A percentile compares a stretch with the other conserved stretches of the same genome.
Evolutionary conservation across 1,140 invertebrate species (phyloP).

Genomic region (Propsilocerus akamusi): DNA sequence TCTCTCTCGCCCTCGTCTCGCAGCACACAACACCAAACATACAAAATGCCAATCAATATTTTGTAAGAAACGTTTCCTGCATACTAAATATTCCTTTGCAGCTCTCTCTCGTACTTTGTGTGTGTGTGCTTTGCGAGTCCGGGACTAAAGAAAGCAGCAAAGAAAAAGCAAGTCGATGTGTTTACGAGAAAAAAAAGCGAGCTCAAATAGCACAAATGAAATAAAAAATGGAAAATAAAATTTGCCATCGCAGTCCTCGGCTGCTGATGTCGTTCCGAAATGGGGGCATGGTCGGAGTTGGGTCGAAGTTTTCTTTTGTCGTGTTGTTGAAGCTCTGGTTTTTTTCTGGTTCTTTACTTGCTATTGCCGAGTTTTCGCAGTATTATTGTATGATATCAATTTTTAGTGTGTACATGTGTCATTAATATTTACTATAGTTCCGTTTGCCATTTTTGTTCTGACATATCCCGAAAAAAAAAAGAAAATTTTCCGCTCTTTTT

Average conservation of each 20-base stretch:
- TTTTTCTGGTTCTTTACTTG: neutral
- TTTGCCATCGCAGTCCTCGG: conserved; percentile 1
- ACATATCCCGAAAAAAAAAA: neutral
- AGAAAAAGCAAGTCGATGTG: neutral
- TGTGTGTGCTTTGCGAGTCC: neutral
- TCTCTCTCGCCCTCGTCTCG: neutral
- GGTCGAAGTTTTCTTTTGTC: too few species aligned
- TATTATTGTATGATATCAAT: conserved; percentile 1
- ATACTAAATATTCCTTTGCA: neutral
- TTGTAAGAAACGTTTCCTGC: neutral
- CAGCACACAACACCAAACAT: neutral
- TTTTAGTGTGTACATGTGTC: conserved; percentile 1
- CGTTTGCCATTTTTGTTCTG: neutral
- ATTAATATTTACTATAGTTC: neutral
- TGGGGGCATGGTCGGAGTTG: too few species aligned
- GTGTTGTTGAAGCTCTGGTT: too few species aligned
- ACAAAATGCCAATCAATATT: conserved; percentile 3
- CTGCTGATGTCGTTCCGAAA: neutral
- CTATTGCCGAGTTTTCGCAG: neutral
- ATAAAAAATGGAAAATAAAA: conserved; percentile 1
- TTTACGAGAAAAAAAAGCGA: neutral
- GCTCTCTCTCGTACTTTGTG: neutral
- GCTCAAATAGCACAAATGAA: neutral
- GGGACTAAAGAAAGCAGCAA: neutral
- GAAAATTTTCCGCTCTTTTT: neutral